Conservation (phyloP, 1,140 invertebrate genomes). For the Zophobas morio region DNA sequence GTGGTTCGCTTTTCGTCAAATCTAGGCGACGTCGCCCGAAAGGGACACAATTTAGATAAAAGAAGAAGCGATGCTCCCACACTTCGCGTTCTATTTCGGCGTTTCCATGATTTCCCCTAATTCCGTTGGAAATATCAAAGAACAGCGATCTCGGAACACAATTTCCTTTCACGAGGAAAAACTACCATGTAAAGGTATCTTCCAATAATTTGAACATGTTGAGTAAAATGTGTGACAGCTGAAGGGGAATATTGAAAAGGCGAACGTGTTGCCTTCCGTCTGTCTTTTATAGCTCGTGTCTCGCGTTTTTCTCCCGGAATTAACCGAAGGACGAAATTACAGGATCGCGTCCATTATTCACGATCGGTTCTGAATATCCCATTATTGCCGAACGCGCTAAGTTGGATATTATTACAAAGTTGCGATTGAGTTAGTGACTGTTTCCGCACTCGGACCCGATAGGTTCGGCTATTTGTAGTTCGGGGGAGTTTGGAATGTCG, state of each 20-base stretch:
- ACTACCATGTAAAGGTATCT: constrained; percentile 5
- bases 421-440: constrained; percentile 30
- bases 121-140: constrained; percentile 18
- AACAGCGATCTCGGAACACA: constrained; percentile 27
- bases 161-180: constrained; percentile 19
- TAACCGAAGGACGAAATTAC: no score
- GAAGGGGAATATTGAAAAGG: constrained; percentile 11
- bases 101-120: constrained; percentile 23
- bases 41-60: no score
- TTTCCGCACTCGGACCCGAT: not conserved
- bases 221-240: constrained; percentile 31
- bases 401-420: constrained; percentile 30
- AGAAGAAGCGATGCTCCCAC: no score
- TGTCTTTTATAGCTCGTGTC: not conserved
- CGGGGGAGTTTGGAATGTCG: not conserved
- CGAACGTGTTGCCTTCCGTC: not conserved
- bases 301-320: no score
- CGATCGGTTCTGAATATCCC: not conserved
- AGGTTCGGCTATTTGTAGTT: not conserved
- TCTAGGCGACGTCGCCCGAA: no score
- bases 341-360: no score
- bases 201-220: constrained; percentile 11
- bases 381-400: no score
- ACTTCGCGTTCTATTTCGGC: no score
- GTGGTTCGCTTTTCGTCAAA: no score